Conservation (phyloP, 2,113 vertebrate genomes). For the Apus apus region DNA sequence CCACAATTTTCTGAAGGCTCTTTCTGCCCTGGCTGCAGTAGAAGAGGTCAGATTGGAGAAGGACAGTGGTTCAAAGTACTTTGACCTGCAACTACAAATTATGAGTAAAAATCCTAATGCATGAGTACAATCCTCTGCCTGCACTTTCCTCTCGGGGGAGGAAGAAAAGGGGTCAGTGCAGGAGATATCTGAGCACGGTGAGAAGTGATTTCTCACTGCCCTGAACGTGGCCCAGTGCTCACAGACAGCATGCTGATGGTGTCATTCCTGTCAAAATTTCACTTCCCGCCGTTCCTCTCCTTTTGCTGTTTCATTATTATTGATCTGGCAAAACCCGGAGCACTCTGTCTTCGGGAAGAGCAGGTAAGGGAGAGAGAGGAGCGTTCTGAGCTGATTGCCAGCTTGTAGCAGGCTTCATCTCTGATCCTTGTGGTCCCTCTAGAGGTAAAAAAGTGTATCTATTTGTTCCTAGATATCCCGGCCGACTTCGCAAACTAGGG, state of each 20-base stretch:
- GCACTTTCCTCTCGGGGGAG: not conserved
- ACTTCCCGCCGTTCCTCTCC: not conserved
- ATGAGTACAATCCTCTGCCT: not conserved
- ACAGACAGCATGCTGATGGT: not conserved
- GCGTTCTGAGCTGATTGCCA: not conserved
- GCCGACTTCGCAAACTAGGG: not conserved
- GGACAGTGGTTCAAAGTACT: not conserved
- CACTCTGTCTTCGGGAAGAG: not conserved
- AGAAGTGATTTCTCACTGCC: not conserved
- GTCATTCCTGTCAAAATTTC: not conserved
- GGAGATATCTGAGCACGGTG: not conserved
- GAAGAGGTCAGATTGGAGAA: not conserved
- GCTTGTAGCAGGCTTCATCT: not conserved
- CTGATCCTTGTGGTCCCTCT: conserved; percentile 72
- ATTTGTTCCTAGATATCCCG: not conserved
- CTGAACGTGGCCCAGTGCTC: not conserved
- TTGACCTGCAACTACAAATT: not conserved
- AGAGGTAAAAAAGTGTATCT: conserved; percentile 41
- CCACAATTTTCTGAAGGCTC: not conserved
- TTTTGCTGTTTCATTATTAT: not conserved
- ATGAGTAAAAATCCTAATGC: not conserved
- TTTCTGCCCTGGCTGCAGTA: not conserved
- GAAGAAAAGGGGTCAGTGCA: not conserved
- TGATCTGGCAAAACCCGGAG: not conserved
- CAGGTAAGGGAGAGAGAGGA: not conserved